phyloP scores from a whole-genome alignment of 2,888 invertebrate species.

The Teinopalpus imperialis region DNA sequence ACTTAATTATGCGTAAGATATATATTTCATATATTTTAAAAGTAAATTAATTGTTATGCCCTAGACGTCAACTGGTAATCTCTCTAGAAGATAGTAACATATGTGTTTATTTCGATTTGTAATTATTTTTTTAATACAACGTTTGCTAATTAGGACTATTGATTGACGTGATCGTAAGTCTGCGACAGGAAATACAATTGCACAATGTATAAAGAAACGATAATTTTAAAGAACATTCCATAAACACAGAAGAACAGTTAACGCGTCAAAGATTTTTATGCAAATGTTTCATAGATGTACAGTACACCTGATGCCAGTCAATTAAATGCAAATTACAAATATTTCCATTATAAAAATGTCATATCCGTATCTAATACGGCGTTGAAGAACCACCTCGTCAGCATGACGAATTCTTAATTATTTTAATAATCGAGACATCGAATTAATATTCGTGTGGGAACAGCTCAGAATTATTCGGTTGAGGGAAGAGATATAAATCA shows the following conservation, averaged over 20 bases:
- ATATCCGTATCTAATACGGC: conserved; percentile 31
- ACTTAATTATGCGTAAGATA: too few species aligned
- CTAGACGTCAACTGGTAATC: too few species aligned
- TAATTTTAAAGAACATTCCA: conserved; percentile 18
- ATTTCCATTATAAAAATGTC: conserved; percentile 38
- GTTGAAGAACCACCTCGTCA: conserved; percentile 27
- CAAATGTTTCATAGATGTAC: conserved; percentile 28
- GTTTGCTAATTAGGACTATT: too few species aligned
- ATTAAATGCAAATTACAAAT: conserved; percentile 42
- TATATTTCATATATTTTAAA: too few species aligned
- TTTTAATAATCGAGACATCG: conserved; percentile 29
- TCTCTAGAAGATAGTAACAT: too few species aligned
- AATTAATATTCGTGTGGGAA: conserved; percentile 12
- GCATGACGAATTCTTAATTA: conserved; percentile 36
- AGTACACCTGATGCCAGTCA: conserved; percentile 41
- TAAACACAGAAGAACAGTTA: conserved; percentile 15
- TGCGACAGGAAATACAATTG: conserved; percentile 13
- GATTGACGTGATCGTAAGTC: too few species aligned
- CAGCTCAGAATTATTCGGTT: not conserved
- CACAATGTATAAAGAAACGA: not conserved
- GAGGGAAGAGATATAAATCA: conserved; percentile 37
- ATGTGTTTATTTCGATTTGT: too few species aligned
- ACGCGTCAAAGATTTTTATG: conserved; percentile 32
- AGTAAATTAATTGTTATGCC: too few species aligned
- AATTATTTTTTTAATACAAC: too few species aligned